Conservation (phyloP, 1,140 invertebrate genomes). For the Drosophila funebris region DNA sequence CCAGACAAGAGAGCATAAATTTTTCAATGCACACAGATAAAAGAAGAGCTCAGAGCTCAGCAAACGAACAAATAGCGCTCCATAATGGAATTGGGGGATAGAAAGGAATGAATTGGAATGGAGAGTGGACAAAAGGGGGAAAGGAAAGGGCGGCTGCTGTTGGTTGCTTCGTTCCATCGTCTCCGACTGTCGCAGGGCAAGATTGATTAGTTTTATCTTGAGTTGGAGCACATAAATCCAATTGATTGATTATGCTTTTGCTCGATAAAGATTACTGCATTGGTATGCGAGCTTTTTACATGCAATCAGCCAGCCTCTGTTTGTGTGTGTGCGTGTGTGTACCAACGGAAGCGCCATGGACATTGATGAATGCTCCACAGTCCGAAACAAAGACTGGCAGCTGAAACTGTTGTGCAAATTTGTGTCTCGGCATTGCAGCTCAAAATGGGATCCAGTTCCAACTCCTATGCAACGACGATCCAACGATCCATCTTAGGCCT, state of each 20-base stretch:
- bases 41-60: constrained; percentile 2
- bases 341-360: constrained; percentile 67
- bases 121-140: neutral
- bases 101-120: neutral
- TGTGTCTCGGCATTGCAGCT: constrained; percentile 19
- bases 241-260: constrained; percentile 83
- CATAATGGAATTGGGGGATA: constrained; percentile 24
- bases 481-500: constrained; percentile 62
- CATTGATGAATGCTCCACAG: constrained; percentile 72
- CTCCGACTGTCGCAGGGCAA: constrained; percentile 62
- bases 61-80: constrained; percentile 48
- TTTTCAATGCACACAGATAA: constrained; percentile 11
- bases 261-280: constrained; percentile 78
- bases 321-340: constrained; percentile 23
- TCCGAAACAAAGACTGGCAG: neutral
- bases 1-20: constrained; percentile 31
- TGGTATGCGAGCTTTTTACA: constrained; percentile 68
- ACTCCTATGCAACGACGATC: constrained; percentile 8
- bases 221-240: constrained; percentile 83
- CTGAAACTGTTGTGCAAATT: constrained; percentile 22
- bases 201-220: constrained; percentile 83
- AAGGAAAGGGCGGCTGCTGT: constrained; percentile 1
- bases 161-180: constrained; percentile 37
- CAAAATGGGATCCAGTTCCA: constrained; percentile 41
- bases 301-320: constrained; percentile 39